Evolutionary conservation across 2,113 vertebrate genomes (phyloP).

Genomic region (Labeo catla): DNA sequence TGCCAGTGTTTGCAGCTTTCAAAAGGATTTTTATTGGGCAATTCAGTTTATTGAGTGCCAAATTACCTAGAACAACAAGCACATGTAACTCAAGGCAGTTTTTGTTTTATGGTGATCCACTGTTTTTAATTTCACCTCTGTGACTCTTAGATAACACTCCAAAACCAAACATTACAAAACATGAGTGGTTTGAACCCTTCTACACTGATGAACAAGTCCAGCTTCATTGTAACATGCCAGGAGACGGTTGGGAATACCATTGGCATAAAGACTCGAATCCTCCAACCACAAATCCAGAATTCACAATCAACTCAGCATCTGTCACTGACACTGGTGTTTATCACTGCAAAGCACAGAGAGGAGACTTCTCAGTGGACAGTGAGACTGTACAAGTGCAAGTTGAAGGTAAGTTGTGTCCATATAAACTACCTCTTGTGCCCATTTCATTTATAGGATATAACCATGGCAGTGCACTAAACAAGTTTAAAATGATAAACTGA

Average conservation of each 20-base stretch:
- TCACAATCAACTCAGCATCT: background rate
- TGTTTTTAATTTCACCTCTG: background rate
- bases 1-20: background rate
- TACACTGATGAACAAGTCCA: background rate
- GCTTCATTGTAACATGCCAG: background rate
- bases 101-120: too few relatives aligned
- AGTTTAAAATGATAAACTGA: background rate
- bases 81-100: background rate
- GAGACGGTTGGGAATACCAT: background rate
- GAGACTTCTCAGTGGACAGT: background rate
- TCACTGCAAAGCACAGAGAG: background rate
- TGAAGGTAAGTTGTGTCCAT: background rate
- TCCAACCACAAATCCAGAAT: background rate
- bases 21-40: background rate
- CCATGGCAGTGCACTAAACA: background rate
- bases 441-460: background rate
- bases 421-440: background rate
- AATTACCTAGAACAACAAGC: background rate
- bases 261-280: background rate
- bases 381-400: background rate
- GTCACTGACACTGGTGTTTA: background rate
- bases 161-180: background rate
- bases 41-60: background rate
- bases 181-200: background rate
- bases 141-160: background rate